Evolutionary conservation across 2,113 vertebrate genomes (phyloP).

Genomic region (Thamnaconus septentrionalis): DNA sequence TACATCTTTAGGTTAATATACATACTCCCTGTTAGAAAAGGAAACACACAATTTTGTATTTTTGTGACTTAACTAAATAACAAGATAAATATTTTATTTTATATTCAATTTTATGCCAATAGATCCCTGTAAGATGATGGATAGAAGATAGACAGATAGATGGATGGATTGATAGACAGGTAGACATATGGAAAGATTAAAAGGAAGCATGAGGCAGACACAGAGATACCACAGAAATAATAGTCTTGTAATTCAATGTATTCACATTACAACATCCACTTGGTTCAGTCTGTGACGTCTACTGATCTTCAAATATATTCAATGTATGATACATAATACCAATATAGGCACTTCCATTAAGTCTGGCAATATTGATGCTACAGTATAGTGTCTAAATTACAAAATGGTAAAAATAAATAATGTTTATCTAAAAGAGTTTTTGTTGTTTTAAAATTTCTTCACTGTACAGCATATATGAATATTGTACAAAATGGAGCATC

Average conservation of each 20-base stretch:
- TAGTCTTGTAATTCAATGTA: slow-evolving; percentile 89
- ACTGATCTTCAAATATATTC: slow-evolving; percentile 91
- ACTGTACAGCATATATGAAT: slow-evolving; percentile 88
- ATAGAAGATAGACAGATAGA: too few species aligned
- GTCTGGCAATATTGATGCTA: slow-evolving; percentile 92
- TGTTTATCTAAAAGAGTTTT: slow-evolving; percentile 87
- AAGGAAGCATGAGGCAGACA: slow-evolving; percentile 50
- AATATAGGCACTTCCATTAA: slow-evolving; percentile 99
- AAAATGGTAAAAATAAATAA: slow-evolving; percentile 99
- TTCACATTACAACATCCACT: slow-evolving; percentile 94
- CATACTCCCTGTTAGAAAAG: too few species aligned
- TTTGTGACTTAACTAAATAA: too few species aligned
- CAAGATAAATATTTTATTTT: too few species aligned
- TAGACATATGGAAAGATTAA: background rate
- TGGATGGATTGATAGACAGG: too few species aligned
- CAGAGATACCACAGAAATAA: slow-evolving; percentile 85
- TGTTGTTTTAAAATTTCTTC: slow-evolving; percentile 79
- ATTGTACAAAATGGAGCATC: slow-evolving; percentile 93
- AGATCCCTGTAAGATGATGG: too few species aligned
- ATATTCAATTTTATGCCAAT: too few species aligned
- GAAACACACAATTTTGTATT: too few species aligned
- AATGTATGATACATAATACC: slow-evolving; percentile 91
- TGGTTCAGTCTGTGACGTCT: slow-evolving; percentile 90
- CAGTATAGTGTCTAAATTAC: slow-evolving; percentile 95
- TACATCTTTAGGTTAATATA: too few species aligned